Evolutionary conservation across 2,113 vertebrate species (phyloP), one percentile per base, ranked within the genome.

Genomic region (Greenwoodochromis staneri): DNA sequence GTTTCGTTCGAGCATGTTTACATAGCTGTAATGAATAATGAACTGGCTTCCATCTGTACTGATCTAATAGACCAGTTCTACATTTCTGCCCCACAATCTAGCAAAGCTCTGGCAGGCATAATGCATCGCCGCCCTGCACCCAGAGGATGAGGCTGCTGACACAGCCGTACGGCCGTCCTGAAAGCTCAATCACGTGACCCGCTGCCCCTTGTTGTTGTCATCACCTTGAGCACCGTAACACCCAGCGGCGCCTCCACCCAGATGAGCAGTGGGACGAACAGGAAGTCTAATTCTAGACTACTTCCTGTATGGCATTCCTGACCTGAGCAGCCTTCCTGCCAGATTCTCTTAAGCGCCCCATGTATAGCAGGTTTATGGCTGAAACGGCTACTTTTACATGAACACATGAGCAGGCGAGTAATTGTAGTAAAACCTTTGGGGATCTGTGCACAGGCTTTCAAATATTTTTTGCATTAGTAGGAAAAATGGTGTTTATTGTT

Each of bases 221-320:
- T 92, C 94, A 94, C 94, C 90, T 95, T 91, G 49, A 86, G 83
- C 63, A 29, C 81, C 83, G 24, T 45, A 89, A 85, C 83, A 76
- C 87, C 73, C 91, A 80, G 85, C 76, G 61, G 84, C 17, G 59
- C 84, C 93, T 88, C 88, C 89, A 88, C 95, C 90, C 94, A 93
- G 71, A 92, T 82, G 45, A 90, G 90, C 87, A 78, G 54, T 57
- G 76, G 89, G 92, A 91, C 42, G 84, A 94, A 94, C 93, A 95
- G 96, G 97, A 97, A 96, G 95, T 96, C 96, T 97, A 97, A 96
- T 97, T 97, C 92, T 92, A 95, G 95, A 95, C 94, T 86, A 95
- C 94, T 97, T 97, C 97, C 97, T 96, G 94, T 85, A 88, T 96
- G 96, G 96, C 97, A 97, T 97, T 97, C 97, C 96, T 96, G 94